phyloP scores from a whole-genome alignment of 2,113 vertebrate genomes.

The Neogobius melanostomus region DNA sequence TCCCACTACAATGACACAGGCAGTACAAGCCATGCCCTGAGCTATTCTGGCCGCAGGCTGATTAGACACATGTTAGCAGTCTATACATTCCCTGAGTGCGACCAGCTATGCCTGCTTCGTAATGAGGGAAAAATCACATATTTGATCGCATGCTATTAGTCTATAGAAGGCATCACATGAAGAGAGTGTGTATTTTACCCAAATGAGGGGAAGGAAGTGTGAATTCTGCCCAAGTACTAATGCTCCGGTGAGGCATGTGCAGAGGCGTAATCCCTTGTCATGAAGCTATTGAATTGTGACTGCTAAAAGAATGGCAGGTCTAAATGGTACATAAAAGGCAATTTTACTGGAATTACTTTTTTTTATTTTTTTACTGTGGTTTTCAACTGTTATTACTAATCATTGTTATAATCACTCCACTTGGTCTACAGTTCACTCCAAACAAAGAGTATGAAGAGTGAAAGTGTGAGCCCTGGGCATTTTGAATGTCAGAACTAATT shows the following conservation, averaged over 20 bases:
- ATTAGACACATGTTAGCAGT: conserved; percentile 1
- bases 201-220: background rate
- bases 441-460: background rate
- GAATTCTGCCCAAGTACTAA: background rate
- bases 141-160: conserved; percentile 18
- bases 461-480: background rate
- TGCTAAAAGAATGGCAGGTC: background rate
- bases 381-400: no score
- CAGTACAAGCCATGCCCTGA: background rate
- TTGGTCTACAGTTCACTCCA: background rate
- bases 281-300: background rate
- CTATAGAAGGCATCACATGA: conserved; percentile 20
- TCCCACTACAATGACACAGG: conserved; percentile 2
- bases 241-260: background rate
- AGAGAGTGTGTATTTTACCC: background rate
- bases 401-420: background rate
- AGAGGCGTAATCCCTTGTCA: background rate
- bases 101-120: background rate
- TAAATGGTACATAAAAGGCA: background rate
- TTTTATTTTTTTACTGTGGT: no score
- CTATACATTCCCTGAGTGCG: background rate
- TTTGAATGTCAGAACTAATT: background rate
- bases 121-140: conserved; percentile 24
- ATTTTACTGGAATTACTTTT: background rate
- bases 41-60: conserved; percentile 9